phyloP scores from a whole-genome alignment of 1,140 invertebrate genomes.

The Drosophila tristis region DNA sequence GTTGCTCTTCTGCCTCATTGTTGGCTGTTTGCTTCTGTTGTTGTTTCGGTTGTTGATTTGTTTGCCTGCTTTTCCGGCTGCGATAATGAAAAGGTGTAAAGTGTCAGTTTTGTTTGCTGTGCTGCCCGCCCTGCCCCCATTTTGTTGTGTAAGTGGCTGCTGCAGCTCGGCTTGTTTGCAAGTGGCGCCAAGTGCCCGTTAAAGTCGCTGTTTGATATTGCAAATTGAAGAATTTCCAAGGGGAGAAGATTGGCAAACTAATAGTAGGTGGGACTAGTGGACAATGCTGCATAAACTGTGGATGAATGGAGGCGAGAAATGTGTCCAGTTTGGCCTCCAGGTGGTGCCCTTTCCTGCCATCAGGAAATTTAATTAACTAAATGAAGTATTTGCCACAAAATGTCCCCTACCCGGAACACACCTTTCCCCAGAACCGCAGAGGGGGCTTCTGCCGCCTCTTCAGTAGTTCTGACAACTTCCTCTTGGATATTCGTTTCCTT shows the following conservation, averaged over 20 bases:
- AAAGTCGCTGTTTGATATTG: constrained; percentile 1
- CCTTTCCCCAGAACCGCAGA: no score
- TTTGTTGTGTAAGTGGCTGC: constrained; percentile 61
- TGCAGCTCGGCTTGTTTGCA: constrained; percentile 24
- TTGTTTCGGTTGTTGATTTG: constrained; percentile 57
- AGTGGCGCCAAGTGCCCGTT: constrained; percentile 28
- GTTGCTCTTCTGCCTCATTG: constrained; percentile 41
- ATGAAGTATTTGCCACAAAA: constrained; percentile 1
- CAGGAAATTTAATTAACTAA: not conserved
- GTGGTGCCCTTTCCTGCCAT: no score
- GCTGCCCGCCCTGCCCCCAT: constrained; percentile 34
- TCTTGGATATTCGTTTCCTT: constrained; percentile 12
- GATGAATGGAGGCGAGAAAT: no score
- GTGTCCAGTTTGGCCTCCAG: no score
- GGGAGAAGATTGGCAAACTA: not conserved
- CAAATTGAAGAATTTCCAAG: constrained; percentile 5
- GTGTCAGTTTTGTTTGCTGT: constrained; percentile 75
- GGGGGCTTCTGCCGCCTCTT: no score
- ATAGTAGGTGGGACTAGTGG: not conserved
- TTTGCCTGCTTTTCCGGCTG: constrained; percentile 48
- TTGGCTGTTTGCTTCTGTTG: constrained; percentile 9
- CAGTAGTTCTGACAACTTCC: not conserved
- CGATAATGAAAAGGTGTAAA: constrained; percentile 82
- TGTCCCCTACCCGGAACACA: not conserved
- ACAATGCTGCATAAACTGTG: no score